phyloP scores from a whole-genome alignment of 2,113 vertebrate species.

The Eublepharis macularius region DNA sequence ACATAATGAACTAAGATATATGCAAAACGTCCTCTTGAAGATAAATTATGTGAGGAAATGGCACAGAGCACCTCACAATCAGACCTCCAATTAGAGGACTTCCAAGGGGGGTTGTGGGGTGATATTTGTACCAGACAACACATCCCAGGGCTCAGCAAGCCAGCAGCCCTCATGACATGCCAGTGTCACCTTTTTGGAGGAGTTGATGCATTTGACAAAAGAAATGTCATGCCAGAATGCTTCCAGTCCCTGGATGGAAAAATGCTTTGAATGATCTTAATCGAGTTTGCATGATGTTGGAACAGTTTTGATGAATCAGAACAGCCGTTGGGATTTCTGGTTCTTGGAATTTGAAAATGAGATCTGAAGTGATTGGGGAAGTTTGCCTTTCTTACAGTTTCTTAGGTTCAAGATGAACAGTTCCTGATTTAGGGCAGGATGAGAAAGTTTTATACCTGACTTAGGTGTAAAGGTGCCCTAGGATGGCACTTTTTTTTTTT shows the following conservation, averaged over 20 bases:
- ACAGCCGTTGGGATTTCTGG: constrained; percentile 8
- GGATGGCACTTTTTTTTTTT: no score
- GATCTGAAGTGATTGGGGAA: neutral
- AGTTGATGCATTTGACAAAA: constrained; percentile 53
- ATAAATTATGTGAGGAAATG: neutral
- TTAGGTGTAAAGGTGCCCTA: neutral
- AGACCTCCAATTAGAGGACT: constrained; percentile 16
- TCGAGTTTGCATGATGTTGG: constrained; percentile 38
- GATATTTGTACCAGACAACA: neutral
- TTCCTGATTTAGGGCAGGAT: neutral
- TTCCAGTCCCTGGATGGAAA: constrained; percentile 45
- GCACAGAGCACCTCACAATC: neutral
- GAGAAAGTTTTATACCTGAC: neutral
- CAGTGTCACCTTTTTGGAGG: constrained; percentile 33
- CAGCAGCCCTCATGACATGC: constrained; percentile 34
- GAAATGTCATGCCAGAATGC: constrained; percentile 40
- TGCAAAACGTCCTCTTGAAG: constrained; percentile 19
- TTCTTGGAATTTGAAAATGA: neutral
- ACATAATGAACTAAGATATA: constrained; percentile 13
- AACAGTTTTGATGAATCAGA: constrained; percentile 35
- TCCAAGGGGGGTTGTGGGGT: neutral
- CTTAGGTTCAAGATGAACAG: neutral
- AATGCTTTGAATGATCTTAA: constrained; percentile 38
- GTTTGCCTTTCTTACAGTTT: neutral
- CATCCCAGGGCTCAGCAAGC: constrained; percentile 41